Conservation (phyloP, 2,888 invertebrate species). For the Xestobium rufovillosum region DNA sequence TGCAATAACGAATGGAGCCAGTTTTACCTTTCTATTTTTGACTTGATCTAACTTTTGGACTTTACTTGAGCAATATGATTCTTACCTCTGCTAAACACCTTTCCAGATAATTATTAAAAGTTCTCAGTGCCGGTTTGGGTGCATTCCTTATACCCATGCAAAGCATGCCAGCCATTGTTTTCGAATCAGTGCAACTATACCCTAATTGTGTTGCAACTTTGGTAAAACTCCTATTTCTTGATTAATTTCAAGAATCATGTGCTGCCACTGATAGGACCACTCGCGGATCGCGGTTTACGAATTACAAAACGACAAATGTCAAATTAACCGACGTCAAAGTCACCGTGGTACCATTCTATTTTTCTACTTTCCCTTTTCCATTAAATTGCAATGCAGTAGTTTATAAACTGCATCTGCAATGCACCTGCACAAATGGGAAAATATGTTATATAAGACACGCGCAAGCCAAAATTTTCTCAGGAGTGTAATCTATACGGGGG, state of each 20-base stretch:
- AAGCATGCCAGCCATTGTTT: slow-evolving; percentile 45
- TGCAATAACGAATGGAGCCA: slow-evolving; percentile 13
- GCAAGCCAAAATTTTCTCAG: too few species aligned
- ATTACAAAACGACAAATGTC: background rate
- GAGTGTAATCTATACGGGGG: too few species aligned
- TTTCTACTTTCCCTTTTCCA: too few species aligned
- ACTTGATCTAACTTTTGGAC: slow-evolving; percentile 16
- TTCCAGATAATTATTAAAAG: slow-evolving; percentile 33
- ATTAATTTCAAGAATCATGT: slow-evolving; percentile 19
- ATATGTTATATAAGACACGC: too few species aligned
- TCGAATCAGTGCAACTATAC: slow-evolving; percentile 9
- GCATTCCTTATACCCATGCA: slow-evolving; percentile 44
- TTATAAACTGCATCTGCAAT: too few species aligned
- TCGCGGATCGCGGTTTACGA: too few species aligned
- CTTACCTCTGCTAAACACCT: slow-evolving; percentile 35
- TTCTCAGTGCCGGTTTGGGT: slow-evolving; percentile 38
- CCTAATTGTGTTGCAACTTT: slow-evolving; percentile 18
- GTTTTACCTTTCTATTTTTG: slow-evolving; percentile 17
- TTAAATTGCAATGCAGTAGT: too few species aligned
- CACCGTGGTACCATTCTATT: too few species aligned
- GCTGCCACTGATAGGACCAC: slow-evolving; percentile 19
- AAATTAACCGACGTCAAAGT: too few species aligned
- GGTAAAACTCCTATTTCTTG: slow-evolving; percentile 25
- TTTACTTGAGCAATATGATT: slow-evolving; percentile 8
- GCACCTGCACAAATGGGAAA: too few species aligned